A percentile compares a stretch with the other conserved stretches of the same genome.
phyloP scores from a whole-genome alignment of 2,888 invertebrate species.

The Chloromyia formosa region DNA sequence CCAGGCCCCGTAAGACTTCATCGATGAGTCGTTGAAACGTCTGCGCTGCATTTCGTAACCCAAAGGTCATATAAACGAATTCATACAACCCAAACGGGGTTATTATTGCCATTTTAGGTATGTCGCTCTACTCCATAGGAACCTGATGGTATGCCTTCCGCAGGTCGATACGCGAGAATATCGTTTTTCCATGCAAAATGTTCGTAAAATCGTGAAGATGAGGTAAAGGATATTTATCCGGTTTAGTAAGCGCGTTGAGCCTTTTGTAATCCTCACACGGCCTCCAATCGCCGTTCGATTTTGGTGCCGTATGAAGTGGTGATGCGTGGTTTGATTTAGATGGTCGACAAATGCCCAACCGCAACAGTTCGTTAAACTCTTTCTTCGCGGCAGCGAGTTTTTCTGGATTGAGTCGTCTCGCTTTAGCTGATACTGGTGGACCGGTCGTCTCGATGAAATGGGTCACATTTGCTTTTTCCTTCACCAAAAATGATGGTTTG shows the following conservation, averaged over 20 bases:
- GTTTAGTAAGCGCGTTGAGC: background rate
- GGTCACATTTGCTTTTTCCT: background rate
- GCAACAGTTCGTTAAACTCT: slow-evolving; percentile 14
- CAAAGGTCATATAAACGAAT: slow-evolving; percentile 55
- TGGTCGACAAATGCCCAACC: slow-evolving; percentile 59
- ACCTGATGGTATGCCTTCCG: slow-evolving; percentile 5
- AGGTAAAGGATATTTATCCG: background rate
- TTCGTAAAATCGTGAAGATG: slow-evolving; percentile 33
- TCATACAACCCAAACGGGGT: slow-evolving; percentile 58
- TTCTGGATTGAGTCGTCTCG: slow-evolving; percentile 52
- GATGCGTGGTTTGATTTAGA: slow-evolving; percentile 59
- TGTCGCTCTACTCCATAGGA: background rate
- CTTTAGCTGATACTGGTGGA: background rate
- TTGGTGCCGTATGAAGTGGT: background rate
- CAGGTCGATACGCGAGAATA: background rate
- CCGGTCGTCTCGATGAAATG: slow-evolving; percentile 19
- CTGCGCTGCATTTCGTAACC: slow-evolving; percentile 55
- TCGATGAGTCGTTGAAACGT: slow-evolving; percentile 57
- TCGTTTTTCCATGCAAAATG: background rate
- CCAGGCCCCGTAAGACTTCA: slow-evolving; percentile 50
- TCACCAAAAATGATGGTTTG: no score
- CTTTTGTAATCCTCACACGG: background rate
- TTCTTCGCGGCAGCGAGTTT: background rate
- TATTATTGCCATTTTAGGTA: slow-evolving; percentile 49
- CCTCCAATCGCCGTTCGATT: background rate